Conservation (phyloP, 2,797 vertebrate genomes). For the Helicolenus hilgendorfi region DNA sequence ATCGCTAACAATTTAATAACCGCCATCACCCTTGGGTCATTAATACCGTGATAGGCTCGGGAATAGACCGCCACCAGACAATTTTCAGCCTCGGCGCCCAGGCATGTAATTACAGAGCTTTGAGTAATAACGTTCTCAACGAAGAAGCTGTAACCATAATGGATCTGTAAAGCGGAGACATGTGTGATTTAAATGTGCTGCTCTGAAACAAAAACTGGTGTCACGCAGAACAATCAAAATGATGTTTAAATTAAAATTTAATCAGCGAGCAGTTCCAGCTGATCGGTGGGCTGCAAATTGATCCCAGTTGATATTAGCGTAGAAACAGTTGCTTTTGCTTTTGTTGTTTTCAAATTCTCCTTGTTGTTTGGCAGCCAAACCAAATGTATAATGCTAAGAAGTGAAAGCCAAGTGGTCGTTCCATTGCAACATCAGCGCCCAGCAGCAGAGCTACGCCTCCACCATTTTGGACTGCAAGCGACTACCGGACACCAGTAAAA, state of each 20-base stretch:
- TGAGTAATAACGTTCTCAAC: conserved; percentile 63
- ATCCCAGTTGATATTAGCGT: background rate
- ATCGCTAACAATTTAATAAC: conserved; percentile 57
- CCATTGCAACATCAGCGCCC: background rate
- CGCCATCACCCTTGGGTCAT: conserved; percentile 60
- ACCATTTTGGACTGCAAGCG: background rate
- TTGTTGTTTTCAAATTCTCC: conserved; percentile 24
- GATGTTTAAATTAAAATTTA: conserved; percentile 25
- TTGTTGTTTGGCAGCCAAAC: conserved; percentile 22
- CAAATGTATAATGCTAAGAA: background rate
- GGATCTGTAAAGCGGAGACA: conserved; percentile 27
- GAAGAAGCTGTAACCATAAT: conserved; percentile 47
- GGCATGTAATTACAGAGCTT: conserved; percentile 75
- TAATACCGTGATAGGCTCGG: conserved; percentile 55
- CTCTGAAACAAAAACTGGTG: conserved; percentile 16
- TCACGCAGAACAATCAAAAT: conserved; percentile 12
- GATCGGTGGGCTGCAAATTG: background rate
- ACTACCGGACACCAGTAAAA: background rate
- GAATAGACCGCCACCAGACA: conserved; percentile 66
- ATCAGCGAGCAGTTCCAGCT: background rate
- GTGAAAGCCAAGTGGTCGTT: background rate
- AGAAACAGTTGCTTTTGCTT: background rate
- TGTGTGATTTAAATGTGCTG: conserved; percentile 6
- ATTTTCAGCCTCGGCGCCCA: conserved; percentile 66
- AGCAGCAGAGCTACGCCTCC: background rate